Percentiles rank a stretch among this genome's conserved stretches.
These are phyloP conservation scores for Phragmatobia fuliginosa DNA, from an alignment of 2,888 invertebrate species.

Conservation along the genomic window DNA sequence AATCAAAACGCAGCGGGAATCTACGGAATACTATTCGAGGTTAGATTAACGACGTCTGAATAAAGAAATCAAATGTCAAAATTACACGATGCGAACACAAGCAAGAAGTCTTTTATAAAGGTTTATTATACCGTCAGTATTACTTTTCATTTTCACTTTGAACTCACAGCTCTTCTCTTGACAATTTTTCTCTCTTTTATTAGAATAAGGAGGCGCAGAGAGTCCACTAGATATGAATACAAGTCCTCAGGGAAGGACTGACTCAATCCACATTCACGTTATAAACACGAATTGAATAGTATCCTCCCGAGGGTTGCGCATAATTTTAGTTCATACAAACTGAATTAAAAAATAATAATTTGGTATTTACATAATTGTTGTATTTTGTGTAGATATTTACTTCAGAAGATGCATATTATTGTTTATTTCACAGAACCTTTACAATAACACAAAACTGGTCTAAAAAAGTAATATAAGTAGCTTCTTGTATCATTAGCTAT, in stretches of 20 bases:
- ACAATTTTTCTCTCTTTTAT: conserved; percentile 75
- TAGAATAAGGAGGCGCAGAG: conserved; percentile 61
- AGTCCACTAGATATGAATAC: conserved; percentile 66
- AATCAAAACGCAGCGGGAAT: conserved; percentile 54
- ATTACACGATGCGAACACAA: conserved; percentile 65
- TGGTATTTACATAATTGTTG: neutral
- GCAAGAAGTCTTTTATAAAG: conserved; percentile 61
- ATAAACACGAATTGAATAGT: conserved; percentile 39
- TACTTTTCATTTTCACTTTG: conserved; percentile 75
- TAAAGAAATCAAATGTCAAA: conserved; percentile 80
- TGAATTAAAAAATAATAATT: no score
- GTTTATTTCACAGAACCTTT: no score
- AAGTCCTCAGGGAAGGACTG: conserved; percentile 54
- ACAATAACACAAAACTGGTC: no score
- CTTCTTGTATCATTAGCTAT: no score
- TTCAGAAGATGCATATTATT: no score
- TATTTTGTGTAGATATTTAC: neutral
- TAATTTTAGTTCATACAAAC: neutral
- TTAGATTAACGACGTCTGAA: conserved; percentile 68
- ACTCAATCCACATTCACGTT: conserved; percentile 54
- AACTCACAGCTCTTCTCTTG: conserved; percentile 66
- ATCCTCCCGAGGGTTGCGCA: conserved; percentile 5
- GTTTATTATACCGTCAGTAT: conserved; percentile 65
- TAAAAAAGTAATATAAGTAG: no score
- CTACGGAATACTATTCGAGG: conserved; percentile 45